These are phyloP conservation scores for Pseudococcus jackbeardsleyi DNA, from an alignment of 2,888 invertebrate species.

Conservation along the genomic window DNA sequence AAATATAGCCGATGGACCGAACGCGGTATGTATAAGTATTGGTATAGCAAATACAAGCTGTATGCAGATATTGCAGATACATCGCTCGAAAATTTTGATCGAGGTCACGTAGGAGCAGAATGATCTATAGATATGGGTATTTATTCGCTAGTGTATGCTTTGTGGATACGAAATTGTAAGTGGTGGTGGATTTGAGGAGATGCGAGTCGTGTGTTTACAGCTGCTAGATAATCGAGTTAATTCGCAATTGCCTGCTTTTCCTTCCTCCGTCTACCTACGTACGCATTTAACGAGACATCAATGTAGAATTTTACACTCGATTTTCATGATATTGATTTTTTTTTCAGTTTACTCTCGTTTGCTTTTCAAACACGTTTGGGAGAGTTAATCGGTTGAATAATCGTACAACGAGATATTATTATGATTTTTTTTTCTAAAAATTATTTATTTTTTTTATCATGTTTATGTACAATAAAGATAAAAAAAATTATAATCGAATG, in stretches of 20 bases:
- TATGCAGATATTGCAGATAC: neutral
- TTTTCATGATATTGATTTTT: conserved; percentile 15
- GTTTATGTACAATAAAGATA: conserved; percentile 1
- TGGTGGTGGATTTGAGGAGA: neutral
- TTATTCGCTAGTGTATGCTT: neutral
- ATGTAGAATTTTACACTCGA: conserved; percentile 34
- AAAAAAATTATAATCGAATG: conserved; percentile 32
- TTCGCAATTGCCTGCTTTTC: neutral
- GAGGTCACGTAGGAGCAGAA: conserved; percentile 58
- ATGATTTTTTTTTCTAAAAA: neutral
- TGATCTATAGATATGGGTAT: neutral
- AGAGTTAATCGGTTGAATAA: conserved; percentile 15
- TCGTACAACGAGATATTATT: neutral
- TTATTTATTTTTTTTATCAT: neutral
- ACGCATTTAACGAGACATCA: neutral
- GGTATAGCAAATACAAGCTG: too few relatives aligned
- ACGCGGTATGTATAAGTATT: neutral
- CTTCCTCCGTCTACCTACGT: neutral
- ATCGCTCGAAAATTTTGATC: conserved; percentile 36
- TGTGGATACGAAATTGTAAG: neutral
- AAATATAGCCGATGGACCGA: neutral
- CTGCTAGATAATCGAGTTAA: neutral
- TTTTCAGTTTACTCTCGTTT: neutral
- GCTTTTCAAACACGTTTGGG: conserved; percentile 6
- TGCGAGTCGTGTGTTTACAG: neutral